Conservation (phyloP, 2,888 invertebrate species). For the Drosophila prolongata region DNA sequence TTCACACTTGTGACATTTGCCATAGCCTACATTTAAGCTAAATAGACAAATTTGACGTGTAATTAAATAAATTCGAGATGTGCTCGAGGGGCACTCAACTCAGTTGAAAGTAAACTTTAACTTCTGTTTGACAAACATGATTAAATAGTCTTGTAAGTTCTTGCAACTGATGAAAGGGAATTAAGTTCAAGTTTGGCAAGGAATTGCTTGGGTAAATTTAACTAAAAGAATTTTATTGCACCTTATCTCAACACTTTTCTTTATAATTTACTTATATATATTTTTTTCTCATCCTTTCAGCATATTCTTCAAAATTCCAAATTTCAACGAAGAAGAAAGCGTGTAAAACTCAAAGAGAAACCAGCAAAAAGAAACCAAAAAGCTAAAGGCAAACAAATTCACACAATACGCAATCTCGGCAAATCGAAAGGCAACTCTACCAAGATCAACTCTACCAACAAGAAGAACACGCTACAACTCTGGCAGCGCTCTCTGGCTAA, state of each 20-base stretch:
- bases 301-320: constrained; percentile 80
- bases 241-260: too few species aligned
- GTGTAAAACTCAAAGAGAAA: constrained; percentile 70
- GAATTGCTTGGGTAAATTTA: too few species aligned
- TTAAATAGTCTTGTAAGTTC: constrained; percentile 1
- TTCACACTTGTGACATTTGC: constrained; percentile 37
- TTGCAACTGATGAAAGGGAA: too few species aligned
- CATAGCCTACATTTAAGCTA: constrained; percentile 73
- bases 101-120: not conserved
- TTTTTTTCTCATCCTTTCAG: constrained; percentile 48
- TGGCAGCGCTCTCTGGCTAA: constrained; percentile 74
- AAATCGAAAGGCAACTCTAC: constrained; percentile 60
- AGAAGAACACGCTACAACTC: constrained; percentile 70
- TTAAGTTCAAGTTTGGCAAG: not conserved
- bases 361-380: constrained; percentile 33
- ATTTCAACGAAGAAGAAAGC: constrained; percentile 76
- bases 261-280: too few species aligned
- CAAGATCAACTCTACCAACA: constrained; percentile 41
- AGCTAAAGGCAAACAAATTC: constrained; percentile 23
- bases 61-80: constrained; percentile 13
- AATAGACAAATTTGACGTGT: constrained; percentile 15
- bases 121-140: constrained; percentile 3
- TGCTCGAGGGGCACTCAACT: constrained; percentile 11
- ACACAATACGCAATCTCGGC: constrained; percentile 62
- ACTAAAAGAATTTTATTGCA: too few species aligned